phyloP scores from a whole-genome alignment of 1,140 invertebrate species.

The Rhynchophorus ferrugineus region DNA sequence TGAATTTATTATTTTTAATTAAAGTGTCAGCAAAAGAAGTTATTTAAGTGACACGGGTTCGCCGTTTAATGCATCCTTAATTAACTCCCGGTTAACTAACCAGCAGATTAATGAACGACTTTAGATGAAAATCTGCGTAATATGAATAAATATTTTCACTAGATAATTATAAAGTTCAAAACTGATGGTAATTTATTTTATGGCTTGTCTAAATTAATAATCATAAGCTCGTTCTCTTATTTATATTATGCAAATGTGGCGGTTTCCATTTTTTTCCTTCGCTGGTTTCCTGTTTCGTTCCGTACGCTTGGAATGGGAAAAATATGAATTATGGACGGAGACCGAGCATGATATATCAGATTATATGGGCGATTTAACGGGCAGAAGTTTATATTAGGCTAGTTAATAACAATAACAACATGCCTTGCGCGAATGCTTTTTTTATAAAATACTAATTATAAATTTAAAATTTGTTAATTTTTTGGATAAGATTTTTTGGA shows the following conservation, averaged over 20 bases:
- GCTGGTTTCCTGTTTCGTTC: too few relatives aligned
- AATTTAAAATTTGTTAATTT: too few relatives aligned
- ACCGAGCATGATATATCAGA: too few relatives aligned
- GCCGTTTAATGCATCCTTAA: constrained; percentile 5
- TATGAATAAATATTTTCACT: constrained; percentile 8
- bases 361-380: too few relatives aligned
- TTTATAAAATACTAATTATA: too few relatives aligned
- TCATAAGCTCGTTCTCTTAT: neutral
- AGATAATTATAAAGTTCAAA: neutral
- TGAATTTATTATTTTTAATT: neutral
- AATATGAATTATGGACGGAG: too few relatives aligned
- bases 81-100: constrained; percentile 5
- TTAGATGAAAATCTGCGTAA: constrained; percentile 8
- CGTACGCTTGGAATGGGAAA: too few relatives aligned
- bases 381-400: too few relatives aligned
- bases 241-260: neutral
- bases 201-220: constrained; percentile 1
- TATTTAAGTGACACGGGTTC: neutral
- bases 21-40: neutral
- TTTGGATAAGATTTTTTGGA: too few relatives aligned
- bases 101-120: constrained; percentile 3
- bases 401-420: too few relatives aligned
- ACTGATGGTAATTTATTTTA: neutral
- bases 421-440: too few relatives aligned
- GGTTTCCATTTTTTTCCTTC: too few relatives aligned